phyloP scores from a whole-genome alignment of 2,888 invertebrate species.

The Melanostoma scalare region DNA sequence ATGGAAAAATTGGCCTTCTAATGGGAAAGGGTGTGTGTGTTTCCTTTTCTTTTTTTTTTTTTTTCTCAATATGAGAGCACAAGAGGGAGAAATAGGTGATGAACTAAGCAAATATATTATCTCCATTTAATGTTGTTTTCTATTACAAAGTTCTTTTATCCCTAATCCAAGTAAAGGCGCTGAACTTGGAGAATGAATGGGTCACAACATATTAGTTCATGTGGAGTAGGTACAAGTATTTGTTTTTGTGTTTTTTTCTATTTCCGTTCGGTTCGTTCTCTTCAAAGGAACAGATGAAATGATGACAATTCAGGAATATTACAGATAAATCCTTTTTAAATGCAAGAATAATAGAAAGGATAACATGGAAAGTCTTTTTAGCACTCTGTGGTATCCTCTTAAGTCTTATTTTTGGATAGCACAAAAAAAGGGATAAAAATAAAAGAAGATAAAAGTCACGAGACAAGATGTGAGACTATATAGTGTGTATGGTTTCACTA shows the following conservation, averaged over 20 bases:
- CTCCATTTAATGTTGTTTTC: constrained; percentile 56
- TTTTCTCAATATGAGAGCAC: neutral
- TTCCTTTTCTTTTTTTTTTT: too few species aligned
- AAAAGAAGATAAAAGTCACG: constrained; percentile 30
- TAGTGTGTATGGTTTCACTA: too few species aligned
- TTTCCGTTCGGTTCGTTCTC: neutral
- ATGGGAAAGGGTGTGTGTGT: too few species aligned
- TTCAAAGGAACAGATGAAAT: constrained; percentile 27
- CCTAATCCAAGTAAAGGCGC: constrained; percentile 54
- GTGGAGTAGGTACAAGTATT: neutral
- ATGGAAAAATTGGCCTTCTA: too few species aligned
- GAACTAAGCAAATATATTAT: constrained; percentile 56
- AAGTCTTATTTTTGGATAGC: constrained; percentile 10
- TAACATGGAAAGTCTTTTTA: constrained; percentile 71
- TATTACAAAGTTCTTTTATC: constrained; percentile 50
- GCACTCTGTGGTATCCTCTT: constrained; percentile 48
- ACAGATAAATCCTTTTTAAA: constrained; percentile 72
- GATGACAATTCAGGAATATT: constrained; percentile 68
- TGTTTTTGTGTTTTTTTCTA: neutral
- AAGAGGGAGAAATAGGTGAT: constrained; percentile 33
- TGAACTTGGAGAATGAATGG: constrained; percentile 25
- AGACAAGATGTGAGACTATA: neutral
- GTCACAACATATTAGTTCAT: neutral
- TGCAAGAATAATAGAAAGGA: constrained; percentile 70
- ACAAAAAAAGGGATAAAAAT: neutral